Evolutionary conservation across 92 coral and sea anemone species (phyloP).

Genomic region (Epizoanthus ramosus): DNA sequence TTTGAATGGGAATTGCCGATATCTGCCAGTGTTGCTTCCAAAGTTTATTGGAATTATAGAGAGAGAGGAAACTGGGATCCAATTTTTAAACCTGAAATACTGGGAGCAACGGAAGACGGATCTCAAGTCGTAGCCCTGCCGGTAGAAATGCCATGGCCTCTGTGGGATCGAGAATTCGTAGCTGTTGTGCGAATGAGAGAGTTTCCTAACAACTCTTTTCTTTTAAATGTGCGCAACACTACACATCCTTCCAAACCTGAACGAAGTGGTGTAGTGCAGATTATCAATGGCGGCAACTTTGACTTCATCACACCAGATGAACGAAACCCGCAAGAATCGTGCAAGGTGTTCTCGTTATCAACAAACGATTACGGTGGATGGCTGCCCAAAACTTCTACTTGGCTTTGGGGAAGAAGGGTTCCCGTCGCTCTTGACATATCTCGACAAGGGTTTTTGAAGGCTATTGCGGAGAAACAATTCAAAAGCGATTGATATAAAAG

Average conservation of each 20-base stretch:
- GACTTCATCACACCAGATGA: conserved; percentile 6
- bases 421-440: background rate
- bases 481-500: background rate
- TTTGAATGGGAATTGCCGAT: conserved; percentile 7
- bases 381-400: background rate
- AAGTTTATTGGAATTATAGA: background rate
- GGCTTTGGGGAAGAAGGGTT: background rate
- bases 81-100: background rate
- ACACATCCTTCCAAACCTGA: conserved; percentile 5
- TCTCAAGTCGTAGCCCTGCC: background rate
- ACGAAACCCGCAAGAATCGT: background rate
- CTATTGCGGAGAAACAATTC: background rate
- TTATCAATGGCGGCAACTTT: background rate
- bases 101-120: background rate
- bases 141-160: background rate
- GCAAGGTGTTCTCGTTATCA: background rate
- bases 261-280: background rate
- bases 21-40: background rate
- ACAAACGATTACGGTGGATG: background rate
- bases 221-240: background rate
- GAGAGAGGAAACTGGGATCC: background rate
- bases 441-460: background rate
- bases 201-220: background rate
- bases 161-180: background rate
- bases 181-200: background rate